Conservation (phyloP, 1,140 invertebrate genomes). For the Myzus persicae region DNA sequence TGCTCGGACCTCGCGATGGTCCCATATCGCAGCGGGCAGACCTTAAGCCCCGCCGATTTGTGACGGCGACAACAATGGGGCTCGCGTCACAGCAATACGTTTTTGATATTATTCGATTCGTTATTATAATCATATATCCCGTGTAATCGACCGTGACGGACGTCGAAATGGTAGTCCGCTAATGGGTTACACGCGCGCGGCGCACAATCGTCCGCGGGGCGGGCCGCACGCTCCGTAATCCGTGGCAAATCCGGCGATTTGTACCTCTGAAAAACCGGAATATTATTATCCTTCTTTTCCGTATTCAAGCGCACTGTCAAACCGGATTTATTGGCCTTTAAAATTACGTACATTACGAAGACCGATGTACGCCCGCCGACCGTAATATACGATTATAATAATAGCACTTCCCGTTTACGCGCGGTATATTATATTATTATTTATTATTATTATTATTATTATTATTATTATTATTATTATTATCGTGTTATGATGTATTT, state of each 20-base stretch:
- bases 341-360: constrained; percentile 18
- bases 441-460: too few relatives aligned
- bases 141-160: constrained; percentile 48
- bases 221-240: constrained; percentile 18
- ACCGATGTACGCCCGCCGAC: background rate
- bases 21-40: background rate
- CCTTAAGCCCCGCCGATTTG: constrained; percentile 39
- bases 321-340: constrained; percentile 45
- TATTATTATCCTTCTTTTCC: background rate
- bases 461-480: too few relatives aligned
- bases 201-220: background rate
- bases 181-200: constrained; percentile 49
- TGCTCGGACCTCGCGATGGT: background rate
- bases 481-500: background rate
- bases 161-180: constrained; percentile 29
- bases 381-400: background rate
- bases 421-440: background rate
- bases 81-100: constrained; percentile 6
- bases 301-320: background rate
- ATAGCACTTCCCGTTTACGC: background rate
- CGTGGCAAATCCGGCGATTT: constrained; percentile 50
- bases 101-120: constrained; percentile 49
- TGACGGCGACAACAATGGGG: constrained; percentile 12
- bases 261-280: constrained; percentile 35
- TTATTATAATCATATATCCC: constrained; percentile 42